Conservation (phyloP, 2,113 vertebrate genomes). For the Galbula dea region DNA sequence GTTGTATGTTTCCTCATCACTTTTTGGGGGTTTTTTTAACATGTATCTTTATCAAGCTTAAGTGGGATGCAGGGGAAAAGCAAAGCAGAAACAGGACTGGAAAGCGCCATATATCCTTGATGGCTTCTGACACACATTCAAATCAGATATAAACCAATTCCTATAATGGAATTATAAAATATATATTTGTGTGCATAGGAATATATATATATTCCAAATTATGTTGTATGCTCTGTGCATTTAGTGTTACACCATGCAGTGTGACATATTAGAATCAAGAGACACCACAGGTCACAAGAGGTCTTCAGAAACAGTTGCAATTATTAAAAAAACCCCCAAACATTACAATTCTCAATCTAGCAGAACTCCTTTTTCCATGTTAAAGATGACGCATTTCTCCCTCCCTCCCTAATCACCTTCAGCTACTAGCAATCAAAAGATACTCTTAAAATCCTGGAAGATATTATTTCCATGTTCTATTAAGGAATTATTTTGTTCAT, state of each 20-base stretch:
- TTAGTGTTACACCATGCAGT: neutral
- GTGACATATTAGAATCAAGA: neutral
- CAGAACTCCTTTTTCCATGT: neutral
- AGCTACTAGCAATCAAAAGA: constrained; percentile 19
- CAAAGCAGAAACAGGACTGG: neutral
- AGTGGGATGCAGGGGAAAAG: neutral
- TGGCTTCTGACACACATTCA: neutral
- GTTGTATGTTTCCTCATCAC: no score
- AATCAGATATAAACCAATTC: neutral
- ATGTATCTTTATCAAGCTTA: neutral
- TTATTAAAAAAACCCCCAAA: neutral
- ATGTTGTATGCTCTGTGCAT: neutral
- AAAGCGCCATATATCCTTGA: neutral
- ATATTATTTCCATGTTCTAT: constrained; percentile 12
- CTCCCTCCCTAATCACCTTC: neutral
- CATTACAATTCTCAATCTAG: neutral
- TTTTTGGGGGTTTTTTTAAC: no score
- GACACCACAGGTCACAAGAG: neutral
- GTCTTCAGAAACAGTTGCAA: neutral
- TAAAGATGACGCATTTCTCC: neutral
- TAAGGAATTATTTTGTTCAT: constrained; percentile 7
- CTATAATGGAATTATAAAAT: neutral
- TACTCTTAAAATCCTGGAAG: neutral
- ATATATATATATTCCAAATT: neutral
- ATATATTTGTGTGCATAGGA: neutral